Percentiles rank a stretch among this genome's conserved stretches.
Conservation (phyloP, 2,888 invertebrate genomes). For the Allolobophora icterica region DNA sequence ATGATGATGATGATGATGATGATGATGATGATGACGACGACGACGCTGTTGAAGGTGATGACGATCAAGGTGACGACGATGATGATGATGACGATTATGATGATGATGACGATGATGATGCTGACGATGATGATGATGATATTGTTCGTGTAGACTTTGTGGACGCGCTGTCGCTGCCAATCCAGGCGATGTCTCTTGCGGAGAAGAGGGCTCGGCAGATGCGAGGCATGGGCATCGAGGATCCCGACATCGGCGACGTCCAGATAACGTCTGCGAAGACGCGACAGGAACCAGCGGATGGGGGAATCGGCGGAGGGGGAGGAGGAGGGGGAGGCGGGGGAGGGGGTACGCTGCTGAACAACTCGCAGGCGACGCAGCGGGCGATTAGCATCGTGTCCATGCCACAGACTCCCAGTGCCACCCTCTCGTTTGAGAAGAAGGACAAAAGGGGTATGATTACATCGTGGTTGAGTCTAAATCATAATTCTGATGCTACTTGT, state of each 20-base stretch:
- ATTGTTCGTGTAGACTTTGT: constrained; percentile 75
- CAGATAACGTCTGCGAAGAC: constrained; percentile 49
- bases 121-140: too few relatives aligned
- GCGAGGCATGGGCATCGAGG: constrained; percentile 78
- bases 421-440: constrained; percentile 34
- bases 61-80: too few relatives aligned
- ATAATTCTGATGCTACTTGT: too few relatives aligned
- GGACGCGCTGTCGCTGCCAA: constrained; percentile 93
- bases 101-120: too few relatives aligned
- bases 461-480: too few relatives aligned
- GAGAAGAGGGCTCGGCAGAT: constrained; percentile 80
- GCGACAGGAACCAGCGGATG: neutral
- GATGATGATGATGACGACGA: too few relatives aligned
- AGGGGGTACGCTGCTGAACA: neutral
- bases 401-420: constrained; percentile 30
- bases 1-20: too few relatives aligned
- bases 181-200: constrained; percentile 73
- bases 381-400: constrained; percentile 36
- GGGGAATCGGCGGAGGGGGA: neutral
- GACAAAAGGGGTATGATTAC: constrained; percentile 42
- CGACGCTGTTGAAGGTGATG: too few relatives aligned
- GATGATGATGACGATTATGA: too few relatives aligned
- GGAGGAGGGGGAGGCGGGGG: neutral
- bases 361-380: neutral
- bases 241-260: constrained; percentile 61